These are phyloP conservation scores for Digitonthophagus gazella DNA, from an alignment of 2,888 invertebrate genomes.

Conservation along the genomic window DNA sequence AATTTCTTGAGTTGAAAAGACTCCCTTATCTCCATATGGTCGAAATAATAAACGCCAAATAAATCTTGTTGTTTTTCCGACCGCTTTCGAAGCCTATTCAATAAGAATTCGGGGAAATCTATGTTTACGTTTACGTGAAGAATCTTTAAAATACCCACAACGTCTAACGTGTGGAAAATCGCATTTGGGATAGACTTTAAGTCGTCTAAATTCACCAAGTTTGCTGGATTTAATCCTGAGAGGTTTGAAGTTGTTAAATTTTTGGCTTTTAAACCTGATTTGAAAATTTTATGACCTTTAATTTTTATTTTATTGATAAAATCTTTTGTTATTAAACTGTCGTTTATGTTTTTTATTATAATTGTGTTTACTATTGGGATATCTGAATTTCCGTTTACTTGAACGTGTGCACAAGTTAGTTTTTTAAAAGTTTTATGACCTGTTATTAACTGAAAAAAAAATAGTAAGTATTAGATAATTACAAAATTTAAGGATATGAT, in stretches of 20 bases:
- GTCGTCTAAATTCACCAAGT: slow-evolving; percentile 40
- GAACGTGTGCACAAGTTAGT: slow-evolving; percentile 31
- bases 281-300: slow-evolving; percentile 43
- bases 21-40: slow-evolving; percentile 39
- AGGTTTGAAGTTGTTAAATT: slow-evolving; percentile 37
- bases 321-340: slow-evolving; percentile 37
- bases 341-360: slow-evolving; percentile 36
- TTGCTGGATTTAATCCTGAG: slow-evolving; percentile 38
- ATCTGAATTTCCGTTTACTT: slow-evolving; percentile 30
- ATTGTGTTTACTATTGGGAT: slow-evolving; percentile 38
- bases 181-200: slow-evolving; percentile 37
- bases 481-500: not conserved
- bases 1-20: slow-evolving; percentile 37
- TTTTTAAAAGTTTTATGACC: slow-evolving; percentile 40
- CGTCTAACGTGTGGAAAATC: slow-evolving; percentile 36
- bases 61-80: slow-evolving; percentile 37
- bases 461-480: no score
- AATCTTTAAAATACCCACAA: not conserved
- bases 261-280: slow-evolving; percentile 41
- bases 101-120: slow-evolving; percentile 38
- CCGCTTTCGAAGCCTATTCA: slow-evolving; percentile 39
- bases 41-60: slow-evolving; percentile 40
- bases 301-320: slow-evolving; percentile 33
- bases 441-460: slow-evolving; percentile 36
- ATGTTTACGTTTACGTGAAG: slow-evolving; percentile 40